A percentile compares a stretch with the other conserved stretches of the same genome.
phyloP scores from a whole-genome alignment of 2,797 vertebrate genomes.

The Rhyacichthys aspro region DNA sequence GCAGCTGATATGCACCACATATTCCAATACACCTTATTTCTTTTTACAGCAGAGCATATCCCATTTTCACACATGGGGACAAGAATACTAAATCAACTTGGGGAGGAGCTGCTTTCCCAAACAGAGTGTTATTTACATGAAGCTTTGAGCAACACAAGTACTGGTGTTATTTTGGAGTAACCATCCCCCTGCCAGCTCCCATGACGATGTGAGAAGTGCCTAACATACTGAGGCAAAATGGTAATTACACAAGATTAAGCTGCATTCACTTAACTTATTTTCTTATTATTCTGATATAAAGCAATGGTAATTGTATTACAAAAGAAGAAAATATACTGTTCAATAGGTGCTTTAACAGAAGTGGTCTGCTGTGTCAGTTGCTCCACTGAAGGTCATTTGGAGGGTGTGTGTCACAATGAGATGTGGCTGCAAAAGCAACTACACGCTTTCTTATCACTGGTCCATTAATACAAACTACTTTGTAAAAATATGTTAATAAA shows the following conservation, averaged over 20 bases:
- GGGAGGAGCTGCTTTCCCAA: conserved; percentile 56
- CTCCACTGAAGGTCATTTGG: conserved; percentile 71
- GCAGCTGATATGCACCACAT: conserved; percentile 43
- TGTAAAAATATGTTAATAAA: conserved; percentile 16
- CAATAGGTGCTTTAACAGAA: conserved; percentile 47
- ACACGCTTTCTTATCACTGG: not conserved
- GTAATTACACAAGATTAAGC: conserved; percentile 69
- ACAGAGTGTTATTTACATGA: conserved; percentile 66
- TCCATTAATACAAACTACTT: not conserved
- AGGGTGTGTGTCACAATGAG: conserved; percentile 56
- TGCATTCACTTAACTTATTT: conserved; percentile 56
- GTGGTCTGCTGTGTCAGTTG: conserved; percentile 42
- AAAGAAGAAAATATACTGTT: conserved; percentile 37
- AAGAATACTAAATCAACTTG: conserved; percentile 66
- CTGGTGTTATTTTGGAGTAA: conserved; percentile 44
- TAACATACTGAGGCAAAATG: conserved; percentile 60
- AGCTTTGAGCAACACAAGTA: conserved; percentile 45
- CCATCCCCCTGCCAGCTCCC: conserved; percentile 35
- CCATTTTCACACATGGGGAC: conserved; percentile 56
- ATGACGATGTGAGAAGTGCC: conserved; percentile 56
- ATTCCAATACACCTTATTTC: conserved; percentile 28
- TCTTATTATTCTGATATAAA: conserved; percentile 43
- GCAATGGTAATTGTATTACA: conserved; percentile 27
- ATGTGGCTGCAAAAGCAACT: conserved; percentile 45
- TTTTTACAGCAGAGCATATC: conserved; percentile 53